These are phyloP conservation scores for Rhagoletis pomonella DNA, from an alignment of 1,140 invertebrate species.

Conservation along the genomic window DNA sequence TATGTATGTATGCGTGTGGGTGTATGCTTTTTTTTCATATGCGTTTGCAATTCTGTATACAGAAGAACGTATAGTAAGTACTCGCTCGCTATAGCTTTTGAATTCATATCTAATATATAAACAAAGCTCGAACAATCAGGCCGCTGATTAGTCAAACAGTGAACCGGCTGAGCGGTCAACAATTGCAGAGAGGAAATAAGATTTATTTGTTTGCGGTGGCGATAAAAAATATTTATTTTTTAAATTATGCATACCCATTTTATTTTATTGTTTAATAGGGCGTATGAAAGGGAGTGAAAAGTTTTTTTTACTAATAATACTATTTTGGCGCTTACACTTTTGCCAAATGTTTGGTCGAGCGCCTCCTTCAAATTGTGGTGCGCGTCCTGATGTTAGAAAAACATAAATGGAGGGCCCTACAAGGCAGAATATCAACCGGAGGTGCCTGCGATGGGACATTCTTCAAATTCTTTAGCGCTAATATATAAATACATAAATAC, in stretches of 20 bases:
- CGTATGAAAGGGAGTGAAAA: neutral
- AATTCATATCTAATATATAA: neutral
- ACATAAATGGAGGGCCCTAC: too few species aligned
- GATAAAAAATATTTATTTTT: constrained; percentile 15
- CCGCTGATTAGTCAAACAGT: neutral
- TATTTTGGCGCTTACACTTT: too few species aligned
- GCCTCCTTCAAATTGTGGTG: too few species aligned
- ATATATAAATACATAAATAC: too few species aligned
- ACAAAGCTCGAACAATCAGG: neutral
- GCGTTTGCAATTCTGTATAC: neutral
- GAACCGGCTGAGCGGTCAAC: neutral
- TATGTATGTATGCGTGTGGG: too few species aligned
- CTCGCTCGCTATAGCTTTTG: too few species aligned
- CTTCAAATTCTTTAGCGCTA: neutral
- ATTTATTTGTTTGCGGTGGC: neutral
- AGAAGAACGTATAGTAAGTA: neutral
- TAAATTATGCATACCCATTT: neutral
- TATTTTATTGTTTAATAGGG: constrained; percentile 6
- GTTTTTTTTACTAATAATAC: neutral
- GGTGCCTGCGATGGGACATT: too few species aligned
- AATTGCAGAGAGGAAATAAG: neutral
- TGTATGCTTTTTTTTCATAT: neutral
- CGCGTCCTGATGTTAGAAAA: neutral
- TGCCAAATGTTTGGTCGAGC: too few species aligned
- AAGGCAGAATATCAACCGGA: too few species aligned